A percentile compares a stretch with the other conserved stretches of the same genome.
phyloP scores from a whole-genome alignment of 1,140 invertebrate species.

The Holcopasites calliopsidis region DNA sequence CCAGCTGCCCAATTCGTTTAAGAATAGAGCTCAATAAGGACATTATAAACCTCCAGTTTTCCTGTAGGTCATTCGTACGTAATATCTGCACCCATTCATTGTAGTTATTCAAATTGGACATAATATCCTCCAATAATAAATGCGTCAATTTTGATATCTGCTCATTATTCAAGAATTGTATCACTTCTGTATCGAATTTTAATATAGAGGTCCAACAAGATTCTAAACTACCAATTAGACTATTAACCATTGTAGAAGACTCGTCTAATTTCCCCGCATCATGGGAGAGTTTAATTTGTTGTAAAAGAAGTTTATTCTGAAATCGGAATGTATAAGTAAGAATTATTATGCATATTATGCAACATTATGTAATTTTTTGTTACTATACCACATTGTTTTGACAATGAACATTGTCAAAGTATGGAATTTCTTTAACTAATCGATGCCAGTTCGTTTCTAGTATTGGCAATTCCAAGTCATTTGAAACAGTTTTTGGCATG shows the following conservation, averaged over 20 bases:
- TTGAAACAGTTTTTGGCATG: constrained; percentile 33
- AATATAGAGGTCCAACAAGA: constrained; percentile 59
- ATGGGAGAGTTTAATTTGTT: constrained; percentile 38
- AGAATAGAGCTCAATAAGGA: constrained; percentile 56
- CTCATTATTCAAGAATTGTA: constrained; percentile 49
- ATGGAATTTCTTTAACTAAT: constrained; percentile 54
- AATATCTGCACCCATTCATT: constrained; percentile 47
- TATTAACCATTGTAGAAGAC: constrained; percentile 38
- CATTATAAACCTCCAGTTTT: constrained; percentile 56
- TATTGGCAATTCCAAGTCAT: constrained; percentile 48
- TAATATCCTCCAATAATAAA: constrained; percentile 51
- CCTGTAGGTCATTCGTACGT: constrained; percentile 54
- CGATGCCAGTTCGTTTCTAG: constrained; percentile 52
- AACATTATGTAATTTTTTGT: too few relatives aligned
- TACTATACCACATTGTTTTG: constrained; percentile 59
- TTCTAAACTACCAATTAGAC: constrained; percentile 52
- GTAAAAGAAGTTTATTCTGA: constrained; percentile 67
- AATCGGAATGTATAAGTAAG: constrained; percentile 51
- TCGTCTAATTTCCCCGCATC: constrained; percentile 25
- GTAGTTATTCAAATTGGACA: constrained; percentile 26
- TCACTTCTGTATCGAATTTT: constrained; percentile 44
- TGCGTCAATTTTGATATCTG: constrained; percentile 59
- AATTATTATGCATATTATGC: too few relatives aligned
- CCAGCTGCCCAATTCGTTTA: constrained; percentile 39
- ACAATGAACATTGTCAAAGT: constrained; percentile 48